These are phyloP conservation scores for Diaperis boleti DNA, from an alignment of 2,888 invertebrate species.

Conservation along the genomic window DNA sequence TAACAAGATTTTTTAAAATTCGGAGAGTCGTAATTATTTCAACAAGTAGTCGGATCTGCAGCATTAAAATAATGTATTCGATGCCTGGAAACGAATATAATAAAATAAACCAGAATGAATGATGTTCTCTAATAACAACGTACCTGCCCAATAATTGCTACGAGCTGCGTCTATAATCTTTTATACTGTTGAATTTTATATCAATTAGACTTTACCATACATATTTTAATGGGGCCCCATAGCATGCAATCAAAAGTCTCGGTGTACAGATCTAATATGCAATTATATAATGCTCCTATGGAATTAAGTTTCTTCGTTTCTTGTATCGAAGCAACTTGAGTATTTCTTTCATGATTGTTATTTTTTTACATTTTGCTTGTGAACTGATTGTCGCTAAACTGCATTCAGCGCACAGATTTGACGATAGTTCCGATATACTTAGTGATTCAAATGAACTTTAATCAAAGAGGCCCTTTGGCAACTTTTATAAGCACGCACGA, in stretches of 20 bases:
- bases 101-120: constrained; percentile 58
- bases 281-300: constrained; percentile 53
- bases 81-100: constrained; percentile 52
- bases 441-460: too few relatives aligned
- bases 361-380: too few relatives aligned
- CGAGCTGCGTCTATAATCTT: constrained; percentile 57
- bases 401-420: too few relatives aligned
- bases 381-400: too few relatives aligned
- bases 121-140: constrained; percentile 60
- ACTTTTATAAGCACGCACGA: too few relatives aligned
- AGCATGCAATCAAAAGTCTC: constrained; percentile 53
- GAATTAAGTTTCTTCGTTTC: constrained; percentile 47
- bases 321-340: constrained; percentile 18
- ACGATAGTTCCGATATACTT: too few relatives aligned
- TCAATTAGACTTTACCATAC: constrained; percentile 60
- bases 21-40: constrained; percentile 42
- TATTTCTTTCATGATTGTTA: neutral
- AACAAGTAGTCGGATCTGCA: constrained; percentile 46
- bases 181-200: constrained; percentile 61
- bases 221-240: constrained; percentile 58
- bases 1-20: too few relatives aligned
- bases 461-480: too few relatives aligned
- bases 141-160: constrained; percentile 58
- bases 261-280: constrained; percentile 49
- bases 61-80: constrained; percentile 44